Evolutionary conservation across 1,140 invertebrate genomes (phyloP), one percentile per base, ranked within the genome.

Genomic region (Drosophila insularis): DNA sequence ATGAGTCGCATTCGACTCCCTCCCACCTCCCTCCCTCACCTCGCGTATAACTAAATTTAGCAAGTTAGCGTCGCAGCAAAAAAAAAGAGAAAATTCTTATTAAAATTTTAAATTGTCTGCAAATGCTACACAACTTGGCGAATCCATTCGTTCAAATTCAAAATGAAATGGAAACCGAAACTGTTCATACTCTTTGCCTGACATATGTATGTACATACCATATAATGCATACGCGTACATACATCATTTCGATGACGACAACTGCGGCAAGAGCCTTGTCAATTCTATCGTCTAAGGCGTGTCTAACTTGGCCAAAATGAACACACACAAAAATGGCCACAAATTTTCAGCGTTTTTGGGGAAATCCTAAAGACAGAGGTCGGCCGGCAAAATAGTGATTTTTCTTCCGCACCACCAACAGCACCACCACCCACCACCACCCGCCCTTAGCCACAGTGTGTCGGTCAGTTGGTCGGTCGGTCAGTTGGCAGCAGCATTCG

Each of bases 21-120:
- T 35, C 32, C 4, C 10, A 0, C 8, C 32, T 2, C 43, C 17
- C 7, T 1, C 0, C 17, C 8, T 4, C 43, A 4, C 8, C 14
- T 2, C n/a, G 21, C 43, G 10, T 14, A 35, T 61, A 56, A 81
- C 74, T 85, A 86, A 81, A 86, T 81, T 81, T 85, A 85, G 81
- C 74, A 55, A 60, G 63, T 37, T 11, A 37, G 35, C 35, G 55
- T 5, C 27, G 27, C 27, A 54, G 32, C 63, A 39, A 37, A 7
- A 37, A 23, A 60, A 37, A 63, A 50, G 13, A 55, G 60, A 31
- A 74, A 78, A 81, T 63, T 68, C 75, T 82, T 84, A 86, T 86
- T 86, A 86, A 82, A 86, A 89, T 79, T 89, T 61, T 84, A 86
- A 86, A 86, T 86, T 86, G 82, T 89, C 84, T 86, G 82, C 80